Evolutionary conservation across 2,888 invertebrate species (phyloP).

Genomic region (Alsophila aescularia): DNA sequence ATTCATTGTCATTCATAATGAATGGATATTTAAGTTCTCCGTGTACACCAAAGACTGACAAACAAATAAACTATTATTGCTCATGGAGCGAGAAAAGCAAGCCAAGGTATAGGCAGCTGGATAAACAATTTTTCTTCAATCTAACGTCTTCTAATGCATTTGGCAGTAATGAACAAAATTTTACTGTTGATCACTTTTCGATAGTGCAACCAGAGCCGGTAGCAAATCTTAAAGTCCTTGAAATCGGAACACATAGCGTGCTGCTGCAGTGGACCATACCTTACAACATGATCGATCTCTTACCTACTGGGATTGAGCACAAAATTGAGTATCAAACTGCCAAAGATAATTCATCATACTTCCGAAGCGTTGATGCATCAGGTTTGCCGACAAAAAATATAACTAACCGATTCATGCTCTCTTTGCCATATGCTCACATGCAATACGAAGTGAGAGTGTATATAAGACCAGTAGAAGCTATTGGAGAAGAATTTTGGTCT

Average conservation of each 20-base stretch:
- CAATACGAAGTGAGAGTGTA: conserved; percentile 89
- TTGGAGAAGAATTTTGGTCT: conserved; percentile 88
- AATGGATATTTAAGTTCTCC: conserved; percentile 46
- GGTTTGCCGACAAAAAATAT: conserved; percentile 61
- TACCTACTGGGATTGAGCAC: conserved; percentile 65
- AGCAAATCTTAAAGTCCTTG: conserved; percentile 49
- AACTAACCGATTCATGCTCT: conserved; percentile 72
- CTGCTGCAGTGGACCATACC: conserved; percentile 66
- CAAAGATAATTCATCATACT: conserved; percentile 67
- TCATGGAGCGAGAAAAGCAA: conserved; percentile 54
- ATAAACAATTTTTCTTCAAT: conserved; percentile 80
- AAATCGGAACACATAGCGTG: conserved; percentile 62
- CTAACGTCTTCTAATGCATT: conserved; percentile 86
- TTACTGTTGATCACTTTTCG: conserved; percentile 85
- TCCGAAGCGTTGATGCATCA: conserved; percentile 67
- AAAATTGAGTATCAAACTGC: conserved; percentile 76
- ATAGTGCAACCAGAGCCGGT: conserved; percentile 70
- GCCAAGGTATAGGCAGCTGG: conserved; percentile 73
- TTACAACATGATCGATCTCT: conserved; percentile 61
- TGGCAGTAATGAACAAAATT: conserved; percentile 78
- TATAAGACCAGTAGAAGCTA: conserved; percentile 82
- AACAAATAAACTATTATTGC: conserved; percentile 47
- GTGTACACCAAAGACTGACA: conserved; percentile 17
- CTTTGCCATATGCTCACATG: conserved; percentile 86
- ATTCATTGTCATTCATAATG: conserved; percentile 53